Evolutionary conservation across 2,888 invertebrate genomes (phyloP).

Genomic region (Drosophila monieri): DNA sequence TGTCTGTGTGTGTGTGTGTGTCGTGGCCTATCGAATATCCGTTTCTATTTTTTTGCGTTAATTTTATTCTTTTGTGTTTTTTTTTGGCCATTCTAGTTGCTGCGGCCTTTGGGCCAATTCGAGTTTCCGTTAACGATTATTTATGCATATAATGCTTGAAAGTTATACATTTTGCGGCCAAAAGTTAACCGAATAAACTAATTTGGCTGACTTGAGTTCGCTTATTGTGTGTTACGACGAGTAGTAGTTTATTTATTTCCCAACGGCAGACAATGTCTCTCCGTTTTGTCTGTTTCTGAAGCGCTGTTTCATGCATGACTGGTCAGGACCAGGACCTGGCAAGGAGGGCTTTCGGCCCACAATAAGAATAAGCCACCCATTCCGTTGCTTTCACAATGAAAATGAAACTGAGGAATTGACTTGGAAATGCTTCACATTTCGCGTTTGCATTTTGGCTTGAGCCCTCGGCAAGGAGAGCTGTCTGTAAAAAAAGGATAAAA

Average conservation of each 20-base stretch:
- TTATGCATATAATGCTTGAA: slow-evolving; percentile 35
- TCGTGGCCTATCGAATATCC: slow-evolving; percentile 26
- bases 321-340: slow-evolving; percentile 39
- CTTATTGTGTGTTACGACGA: slow-evolving; percentile 58
- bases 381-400: slow-evolving; percentile 47
- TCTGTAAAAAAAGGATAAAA: slow-evolving; percentile 64
- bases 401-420: slow-evolving; percentile 48
- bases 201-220: slow-evolving; percentile 69
- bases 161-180: slow-evolving; percentile 24
- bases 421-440: slow-evolving; percentile 21
- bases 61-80: slow-evolving; percentile 21
- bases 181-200: slow-evolving; percentile 46
- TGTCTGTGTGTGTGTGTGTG: not conserved
- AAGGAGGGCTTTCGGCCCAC: no score
- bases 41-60: slow-evolving; percentile 13
- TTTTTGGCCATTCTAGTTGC: slow-evolving; percentile 3
- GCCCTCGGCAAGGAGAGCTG: slow-evolving; percentile 37
- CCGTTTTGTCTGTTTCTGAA: slow-evolving; percentile 47
- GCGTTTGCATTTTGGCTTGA: slow-evolving; percentile 7
- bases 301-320: slow-evolving; percentile 68
- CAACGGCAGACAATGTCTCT: slow-evolving; percentile 35
- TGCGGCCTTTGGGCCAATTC: slow-evolving; percentile 17
- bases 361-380: not conserved
- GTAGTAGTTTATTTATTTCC: slow-evolving; percentile 73
- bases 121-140: slow-evolving; percentile 32